A percentile compares a stretch with the other conserved stretches of the same genome.
These are phyloP conservation scores for Cosmorhoe ocellata DNA, from an alignment of 2,888 invertebrate genomes.

Conservation along the genomic window DNA sequence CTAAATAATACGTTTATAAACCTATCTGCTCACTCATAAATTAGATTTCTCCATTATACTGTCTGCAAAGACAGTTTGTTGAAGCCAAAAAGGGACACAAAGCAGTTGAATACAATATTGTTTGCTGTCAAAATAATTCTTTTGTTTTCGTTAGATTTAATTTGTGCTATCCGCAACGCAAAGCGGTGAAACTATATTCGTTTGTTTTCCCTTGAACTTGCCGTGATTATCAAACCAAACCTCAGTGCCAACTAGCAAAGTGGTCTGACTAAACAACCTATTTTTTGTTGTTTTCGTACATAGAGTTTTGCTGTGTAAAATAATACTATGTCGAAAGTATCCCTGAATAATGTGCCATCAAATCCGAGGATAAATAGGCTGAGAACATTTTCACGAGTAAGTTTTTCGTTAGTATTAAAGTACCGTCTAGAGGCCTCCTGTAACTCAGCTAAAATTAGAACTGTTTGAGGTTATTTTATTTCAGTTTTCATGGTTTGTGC, in stretches of 20 bases:
- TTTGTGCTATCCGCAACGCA: slow-evolving; percentile 10
- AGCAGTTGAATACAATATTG: slow-evolving; percentile 47
- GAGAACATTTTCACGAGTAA: slow-evolving; percentile 76
- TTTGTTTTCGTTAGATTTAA: slow-evolving; percentile 52
- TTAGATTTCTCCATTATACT: too few species aligned
- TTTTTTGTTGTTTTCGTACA: slow-evolving; percentile 49
- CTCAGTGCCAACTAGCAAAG: slow-evolving; percentile 51
- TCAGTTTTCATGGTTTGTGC: slow-evolving; percentile 19
- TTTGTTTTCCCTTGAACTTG: slow-evolving; percentile 58
- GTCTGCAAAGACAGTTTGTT: neutral
- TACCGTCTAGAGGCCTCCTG: slow-evolving; percentile 27
- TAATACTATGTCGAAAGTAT: slow-evolving; percentile 70
- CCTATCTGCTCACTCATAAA: too few species aligned
- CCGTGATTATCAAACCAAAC: slow-evolving; percentile 44
- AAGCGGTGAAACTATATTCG: slow-evolving; percentile 42
- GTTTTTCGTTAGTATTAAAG: slow-evolving; percentile 39
- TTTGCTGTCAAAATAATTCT: slow-evolving; percentile 52
- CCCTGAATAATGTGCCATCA: slow-evolving; percentile 75
- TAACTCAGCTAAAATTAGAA: too few species aligned
- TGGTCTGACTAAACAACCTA: slow-evolving; percentile 52
- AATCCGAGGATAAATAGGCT: slow-evolving; percentile 74
- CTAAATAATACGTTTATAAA: too few species aligned
- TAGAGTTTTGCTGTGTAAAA: slow-evolving; percentile 34
- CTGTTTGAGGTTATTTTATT: slow-evolving; percentile 20
- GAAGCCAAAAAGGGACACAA: slow-evolving; percentile 48